Evolutionary conservation across 2,888 invertebrate species (phyloP), one percentile per base, ranked within the genome.

Genomic region (Minunthozetes semirufus): DNA sequence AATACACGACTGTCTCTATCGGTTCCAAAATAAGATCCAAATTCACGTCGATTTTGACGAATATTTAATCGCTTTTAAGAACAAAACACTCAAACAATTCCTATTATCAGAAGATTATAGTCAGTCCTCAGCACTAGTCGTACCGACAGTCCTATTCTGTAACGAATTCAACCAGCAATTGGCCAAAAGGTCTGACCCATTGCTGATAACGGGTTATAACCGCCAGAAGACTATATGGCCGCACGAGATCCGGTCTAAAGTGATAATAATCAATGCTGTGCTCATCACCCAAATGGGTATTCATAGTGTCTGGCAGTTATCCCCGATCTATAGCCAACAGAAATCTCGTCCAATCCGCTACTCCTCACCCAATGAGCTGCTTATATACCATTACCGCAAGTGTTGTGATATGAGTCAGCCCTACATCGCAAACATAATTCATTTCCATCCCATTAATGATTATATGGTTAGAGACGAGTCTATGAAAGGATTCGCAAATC

Each of bases 21-120:
- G 71, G n/a, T 75, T 19, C 29, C 13, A 50, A 0, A 38, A 75
- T 75, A 9, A 70, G 13, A 61, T 75, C 17, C 75, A 75, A 61
- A 50, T 75, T 56, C 75, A 75, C 38, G 71, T 75, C 19, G 75
- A 75, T 48, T 71, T 75, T 22, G 75, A 75, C 38, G 75, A 75
- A 75, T 75, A 71, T 56, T n/a, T 75, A 27, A 56, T 33, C 6
- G 3, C 56, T 8, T 25, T 19, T 1, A 27, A 53, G 4, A 29
- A n/a, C 29, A n/a, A 50, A 27, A 29, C 29, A 33, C 29, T 33
- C 15, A 61, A 46, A 22, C 1, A 56, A 25, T 59, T 46, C 8
- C 25, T 50, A 4, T 50, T 19, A 2, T 33, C 25, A 22, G 42
- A 27, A 22, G 46, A 22, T 2, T 22, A 27, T 0, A 74, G 46